Conservation (phyloP, 2,888 invertebrate genomes). For the Acholoe squamosa region DNA sequence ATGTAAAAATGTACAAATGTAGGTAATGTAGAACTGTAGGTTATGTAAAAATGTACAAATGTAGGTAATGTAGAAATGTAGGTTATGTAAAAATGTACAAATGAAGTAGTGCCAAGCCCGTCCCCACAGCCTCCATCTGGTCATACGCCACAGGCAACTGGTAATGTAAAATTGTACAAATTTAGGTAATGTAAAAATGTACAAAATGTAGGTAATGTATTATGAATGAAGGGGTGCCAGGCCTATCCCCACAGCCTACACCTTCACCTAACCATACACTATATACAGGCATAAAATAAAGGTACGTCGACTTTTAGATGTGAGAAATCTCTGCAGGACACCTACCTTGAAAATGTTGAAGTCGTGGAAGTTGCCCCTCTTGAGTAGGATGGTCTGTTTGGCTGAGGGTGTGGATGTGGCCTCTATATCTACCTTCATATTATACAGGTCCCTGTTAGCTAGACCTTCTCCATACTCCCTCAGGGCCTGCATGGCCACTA, state of each 20-base stretch:
- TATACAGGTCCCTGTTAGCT: conserved; percentile 78
- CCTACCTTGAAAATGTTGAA: conserved; percentile 1
- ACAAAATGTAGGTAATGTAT: too few relatives aligned
- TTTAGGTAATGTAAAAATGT: too few relatives aligned
- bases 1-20: too few relatives aligned
- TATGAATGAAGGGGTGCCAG: conserved; percentile 89
- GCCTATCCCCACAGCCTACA: conserved; percentile 95
- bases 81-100: too few relatives aligned
- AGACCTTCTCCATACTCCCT: conserved; percentile 84
- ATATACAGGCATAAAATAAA: background rate
- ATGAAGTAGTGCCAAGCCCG: conserved; percentile 93
- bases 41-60: too few relatives aligned
- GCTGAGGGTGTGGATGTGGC: conserved; percentile 80
- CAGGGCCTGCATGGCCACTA: conserved; percentile 93
- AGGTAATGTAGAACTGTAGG: too few relatives aligned
- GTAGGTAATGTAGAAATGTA: too few relatives aligned
- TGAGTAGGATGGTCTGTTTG: conserved; percentile 69
- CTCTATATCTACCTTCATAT: conserved; percentile 76
- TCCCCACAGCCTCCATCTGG: conserved; percentile 94
- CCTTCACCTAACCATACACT: conserved; percentile 83
- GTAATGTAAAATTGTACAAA: too few relatives aligned
- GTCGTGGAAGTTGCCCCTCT: conserved; percentile 38
- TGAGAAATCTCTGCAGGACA: background rate
- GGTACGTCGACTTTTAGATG: background rate
- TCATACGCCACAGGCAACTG: conserved; percentile 93